phyloP scores from a whole-genome alignment of 2,888 invertebrate genomes.

The Hemistola chrysoprasaria region DNA sequence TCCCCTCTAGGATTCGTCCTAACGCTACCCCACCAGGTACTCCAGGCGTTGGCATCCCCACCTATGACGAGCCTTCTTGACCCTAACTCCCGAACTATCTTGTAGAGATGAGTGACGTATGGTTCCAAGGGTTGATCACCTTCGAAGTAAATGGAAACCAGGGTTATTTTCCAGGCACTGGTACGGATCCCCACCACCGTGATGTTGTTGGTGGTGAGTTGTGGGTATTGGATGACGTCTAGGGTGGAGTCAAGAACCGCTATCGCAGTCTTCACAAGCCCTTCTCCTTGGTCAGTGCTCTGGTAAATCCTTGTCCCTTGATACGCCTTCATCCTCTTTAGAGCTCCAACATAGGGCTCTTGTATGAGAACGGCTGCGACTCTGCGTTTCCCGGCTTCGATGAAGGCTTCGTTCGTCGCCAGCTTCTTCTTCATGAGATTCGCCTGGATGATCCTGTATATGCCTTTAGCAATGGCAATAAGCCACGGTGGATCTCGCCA shows the following conservation, averaged over 20 bases:
- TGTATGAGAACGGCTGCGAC: background rate
- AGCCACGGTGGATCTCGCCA: background rate
- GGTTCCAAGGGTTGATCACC: constrained; percentile 10
- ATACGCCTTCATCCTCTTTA: background rate
- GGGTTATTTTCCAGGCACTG: constrained; percentile 12
- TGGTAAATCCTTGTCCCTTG: no score
- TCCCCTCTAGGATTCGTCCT: constrained; percentile 21
- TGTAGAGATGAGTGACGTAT: constrained; percentile 13
- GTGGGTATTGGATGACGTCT: background rate
- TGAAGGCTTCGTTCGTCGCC: background rate
- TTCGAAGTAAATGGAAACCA: constrained; percentile 27
- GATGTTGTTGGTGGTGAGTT: constrained; percentile 12
- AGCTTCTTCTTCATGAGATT: background rate
- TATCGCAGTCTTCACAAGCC: background rate
- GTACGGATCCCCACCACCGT: constrained; percentile 17
- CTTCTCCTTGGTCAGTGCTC: background rate
- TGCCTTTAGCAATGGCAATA: constrained; percentile 7
- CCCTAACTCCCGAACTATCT: background rate
- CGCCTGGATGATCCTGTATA: background rate
- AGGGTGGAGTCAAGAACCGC: background rate
- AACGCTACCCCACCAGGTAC: constrained; percentile 25
- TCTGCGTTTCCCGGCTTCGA: background rate
- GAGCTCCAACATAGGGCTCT: background rate
- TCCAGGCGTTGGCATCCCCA: constrained; percentile 26
- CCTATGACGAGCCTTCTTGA: constrained; percentile 5